These are phyloP conservation scores for Uloborus diversus DNA, from an alignment of 1,140 invertebrate genomes.

Conservation along the genomic window DNA sequence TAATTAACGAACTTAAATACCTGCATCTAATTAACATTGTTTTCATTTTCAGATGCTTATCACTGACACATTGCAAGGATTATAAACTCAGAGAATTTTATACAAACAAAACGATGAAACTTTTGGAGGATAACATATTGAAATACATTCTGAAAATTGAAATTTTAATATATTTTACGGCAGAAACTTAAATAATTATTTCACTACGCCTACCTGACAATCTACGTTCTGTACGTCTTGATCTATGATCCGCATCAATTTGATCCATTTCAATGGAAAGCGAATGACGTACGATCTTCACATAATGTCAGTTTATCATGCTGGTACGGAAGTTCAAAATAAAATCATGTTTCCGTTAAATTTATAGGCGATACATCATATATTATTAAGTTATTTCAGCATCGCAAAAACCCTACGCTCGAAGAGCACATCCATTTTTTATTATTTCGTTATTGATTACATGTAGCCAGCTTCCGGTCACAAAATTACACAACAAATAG, in stretches of 20 bases:
- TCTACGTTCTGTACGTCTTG: constrained; percentile 44
- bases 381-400: constrained; percentile 7
- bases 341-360: background rate
- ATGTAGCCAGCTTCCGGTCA: too few relatives aligned
- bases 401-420: constrained; percentile 17
- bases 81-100: too few relatives aligned
- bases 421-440: constrained; percentile 17
- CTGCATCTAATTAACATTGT: too few relatives aligned
- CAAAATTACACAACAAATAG: too few relatives aligned
- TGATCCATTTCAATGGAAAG: constrained; percentile 30
- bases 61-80: too few relatives aligned
- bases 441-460: constrained; percentile 32
- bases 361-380: constrained; percentile 8
- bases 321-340: background rate
- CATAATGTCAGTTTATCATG: constrained; percentile 44
- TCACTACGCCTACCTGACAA: constrained; percentile 47
- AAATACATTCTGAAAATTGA: too few relatives aligned
- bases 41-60: too few relatives aligned
- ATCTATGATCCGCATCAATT: constrained; percentile 35
- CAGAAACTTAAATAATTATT: too few relatives aligned
- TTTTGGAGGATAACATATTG: too few relatives aligned
- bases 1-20: too few relatives aligned
- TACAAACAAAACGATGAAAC: too few relatives aligned
- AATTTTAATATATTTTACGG: too few relatives aligned
- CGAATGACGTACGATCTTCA: constrained; percentile 8